Base-by-base conservation (phyloP, 2,888 invertebrate genomes). In the Octonoba sinensis region DNA sequence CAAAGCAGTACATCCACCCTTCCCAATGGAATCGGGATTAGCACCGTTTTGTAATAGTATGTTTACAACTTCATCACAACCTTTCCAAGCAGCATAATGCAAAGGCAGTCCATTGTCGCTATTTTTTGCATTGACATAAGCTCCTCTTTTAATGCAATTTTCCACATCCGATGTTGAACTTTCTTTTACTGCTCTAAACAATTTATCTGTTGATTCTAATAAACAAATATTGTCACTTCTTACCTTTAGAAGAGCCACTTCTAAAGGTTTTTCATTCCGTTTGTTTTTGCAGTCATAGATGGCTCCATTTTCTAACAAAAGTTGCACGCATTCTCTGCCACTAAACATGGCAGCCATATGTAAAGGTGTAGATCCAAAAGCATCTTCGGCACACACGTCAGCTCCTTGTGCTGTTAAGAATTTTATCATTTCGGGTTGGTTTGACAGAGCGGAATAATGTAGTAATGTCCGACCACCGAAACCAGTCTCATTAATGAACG, bases 21-120 rank as follows among this genome's bases (percentile, higher is more conserved):
- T 67, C 0, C 51, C 79, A 27, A 47, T 46, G 2, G 66, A 20
- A 49, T 81, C 66, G 6, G 79, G 79, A 24, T 74, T 54, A 3
- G 73, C 73, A 2, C 18, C 24, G 8, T 81, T 57, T 2, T 36
- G n/a, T n/a, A 81, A 27, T 18, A 81, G 47, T 4, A 67, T 15
- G 15, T 73, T n/a, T 20, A 73, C 65, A 15, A 74, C 51, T 15
- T 22, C 6, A 16, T 49, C 13, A 36, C 12, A 67, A 13, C 73
- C 79, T 73, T 81, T 62, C 67, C 74, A 74, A 18, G 73, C 24
- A n/a, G 79, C 72, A 22, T 59, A 81, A 64, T 74, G 74, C 15
- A 81, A 47, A 1, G 73, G 67, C 11, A 73, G 27, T 3, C n/a
- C 11, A 16, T 57, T n/a, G 27, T 54, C 46, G 11, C 11, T 8